These are phyloP conservation scores for Zonotrichia albicollis DNA, from an alignment of 2,797 vertebrate species.

Conservation along the genomic window DNA sequence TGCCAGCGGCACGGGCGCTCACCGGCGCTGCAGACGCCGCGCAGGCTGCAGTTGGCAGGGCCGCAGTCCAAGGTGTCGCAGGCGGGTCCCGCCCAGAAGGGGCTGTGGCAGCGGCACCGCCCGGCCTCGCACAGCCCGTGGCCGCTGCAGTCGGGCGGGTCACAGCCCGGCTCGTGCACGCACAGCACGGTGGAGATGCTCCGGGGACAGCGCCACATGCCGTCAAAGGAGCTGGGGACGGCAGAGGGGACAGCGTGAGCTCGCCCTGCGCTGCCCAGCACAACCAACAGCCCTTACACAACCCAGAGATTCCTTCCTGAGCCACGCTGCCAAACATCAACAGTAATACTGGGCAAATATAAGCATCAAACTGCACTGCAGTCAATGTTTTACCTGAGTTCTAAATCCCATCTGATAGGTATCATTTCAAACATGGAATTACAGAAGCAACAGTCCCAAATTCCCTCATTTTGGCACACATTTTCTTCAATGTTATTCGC, in stretches of 20 bases:
- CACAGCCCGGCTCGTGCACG: conserved; percentile 81
- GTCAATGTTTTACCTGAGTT: background rate
- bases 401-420: background rate
- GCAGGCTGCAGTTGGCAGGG: conserved; percentile 78
- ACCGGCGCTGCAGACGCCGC: conserved; percentile 82
- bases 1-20: background rate
- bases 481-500: background rate
- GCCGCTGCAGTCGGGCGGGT: conserved; percentile 80
- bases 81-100: conserved; percentile 75
- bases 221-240: conserved; percentile 60
- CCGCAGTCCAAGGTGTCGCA: conserved; percentile 83
- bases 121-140: conserved; percentile 83
- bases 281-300: fast-evolving
- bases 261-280: fast-evolving
- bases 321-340: fast-evolving
- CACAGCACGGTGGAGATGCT: conserved; percentile 87
- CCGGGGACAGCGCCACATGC: conserved; percentile 88
- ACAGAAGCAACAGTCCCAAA: background rate
- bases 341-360: fast-evolving
- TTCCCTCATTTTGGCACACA: background rate
- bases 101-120: conserved; percentile 74
- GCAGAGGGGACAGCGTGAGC: background rate
- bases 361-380: background rate
- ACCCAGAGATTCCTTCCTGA: background rate
- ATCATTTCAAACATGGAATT: background rate